A percentile compares a stretch with the other conserved stretches of the same genome.
These are phyloP conservation scores for Tachystola acroxantha DNA, from an alignment of 2,888 invertebrate genomes.

Conservation along the genomic window DNA sequence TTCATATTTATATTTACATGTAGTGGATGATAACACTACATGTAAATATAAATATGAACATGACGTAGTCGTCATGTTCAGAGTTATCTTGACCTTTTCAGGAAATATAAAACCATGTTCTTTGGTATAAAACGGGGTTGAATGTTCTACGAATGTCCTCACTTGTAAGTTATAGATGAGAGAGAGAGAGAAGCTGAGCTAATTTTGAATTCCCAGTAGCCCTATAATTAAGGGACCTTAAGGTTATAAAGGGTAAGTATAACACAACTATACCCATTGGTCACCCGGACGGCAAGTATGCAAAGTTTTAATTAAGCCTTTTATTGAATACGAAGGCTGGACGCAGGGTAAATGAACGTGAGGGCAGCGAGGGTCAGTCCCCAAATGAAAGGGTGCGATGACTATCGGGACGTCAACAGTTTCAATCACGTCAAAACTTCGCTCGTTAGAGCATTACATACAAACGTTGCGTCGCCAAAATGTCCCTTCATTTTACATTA, in stretches of 20 bases:
- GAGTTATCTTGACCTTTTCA: no score
- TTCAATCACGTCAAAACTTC: slow-evolving; percentile 66
- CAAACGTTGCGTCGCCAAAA: slow-evolving; percentile 44
- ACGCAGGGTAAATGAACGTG: slow-evolving; percentile 30
- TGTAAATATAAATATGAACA: no score
- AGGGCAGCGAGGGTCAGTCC: slow-evolving; percentile 42
- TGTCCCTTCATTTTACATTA: slow-evolving; percentile 36
- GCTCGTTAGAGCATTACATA: slow-evolving; percentile 54
- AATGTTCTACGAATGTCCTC: no score
- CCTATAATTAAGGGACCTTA: slow-evolving; percentile 4
- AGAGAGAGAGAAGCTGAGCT: background rate
- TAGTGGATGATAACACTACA: no score
- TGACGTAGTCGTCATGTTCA: no score
- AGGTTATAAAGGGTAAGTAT: slow-evolving; percentile 15
- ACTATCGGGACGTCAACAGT: slow-evolving; percentile 49
- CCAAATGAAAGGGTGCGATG: slow-evolving; percentile 59
- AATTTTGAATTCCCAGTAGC: background rate
- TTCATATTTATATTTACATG: no score
- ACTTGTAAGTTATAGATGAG: no score
- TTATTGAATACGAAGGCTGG: slow-evolving; percentile 46
- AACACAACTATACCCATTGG: slow-evolving; percentile 25
- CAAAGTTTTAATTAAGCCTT: slow-evolving; percentile 63
- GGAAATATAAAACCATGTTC: no score
- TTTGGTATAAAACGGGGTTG: no score
- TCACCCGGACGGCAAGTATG: slow-evolving; percentile 39